These are phyloP conservation scores for Meloidogyne exigua DNA, from an alignment of 1,140 invertebrate species.

Conservation along the genomic window DNA sequence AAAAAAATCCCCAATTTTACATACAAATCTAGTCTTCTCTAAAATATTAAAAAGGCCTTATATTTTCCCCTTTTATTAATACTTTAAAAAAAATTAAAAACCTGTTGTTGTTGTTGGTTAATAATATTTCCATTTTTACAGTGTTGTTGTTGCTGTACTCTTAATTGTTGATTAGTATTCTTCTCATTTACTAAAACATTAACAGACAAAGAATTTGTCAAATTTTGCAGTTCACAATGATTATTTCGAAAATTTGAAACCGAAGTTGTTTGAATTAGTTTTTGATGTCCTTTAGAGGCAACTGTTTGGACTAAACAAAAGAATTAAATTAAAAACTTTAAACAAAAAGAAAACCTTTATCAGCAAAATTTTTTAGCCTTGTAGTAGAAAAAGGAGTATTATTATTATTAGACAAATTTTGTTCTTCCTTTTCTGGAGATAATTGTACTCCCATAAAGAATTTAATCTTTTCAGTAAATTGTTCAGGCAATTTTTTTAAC, in stretches of 20 bases:
- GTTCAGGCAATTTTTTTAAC: slow-evolving; percentile 41
- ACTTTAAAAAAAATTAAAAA: not conserved
- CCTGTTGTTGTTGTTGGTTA: too few species aligned
- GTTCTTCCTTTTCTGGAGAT: not conserved
- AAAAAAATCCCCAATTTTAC: too few species aligned
- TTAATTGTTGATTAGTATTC: not conserved
- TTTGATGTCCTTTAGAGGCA: slow-evolving; percentile 43
- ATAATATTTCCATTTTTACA: not conserved
- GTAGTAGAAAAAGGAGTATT: slow-evolving; percentile 28
- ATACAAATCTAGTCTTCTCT: too few species aligned
- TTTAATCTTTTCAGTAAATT: slow-evolving; percentile 22
- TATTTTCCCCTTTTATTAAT: too few species aligned
- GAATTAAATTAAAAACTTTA: not conserved
- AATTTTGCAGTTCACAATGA: slow-evolving; percentile 15
- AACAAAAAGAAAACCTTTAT: slow-evolving; percentile 10
- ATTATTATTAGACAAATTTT: not conserved
- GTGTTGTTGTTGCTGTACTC: not conserved
- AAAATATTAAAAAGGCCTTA: too few species aligned
- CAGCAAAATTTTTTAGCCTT: slow-evolving; percentile 44
- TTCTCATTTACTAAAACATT: slow-evolving; percentile 9
- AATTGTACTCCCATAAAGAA: not conserved
- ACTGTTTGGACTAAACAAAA: slow-evolving; percentile 45
- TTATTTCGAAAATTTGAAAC: slow-evolving; percentile 28
- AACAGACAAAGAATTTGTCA: slow-evolving; percentile 14
- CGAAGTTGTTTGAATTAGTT: slow-evolving; percentile 38